Conservation (phyloP, 2,113 vertebrate genomes). For the Zosterops pallidus region DNA sequence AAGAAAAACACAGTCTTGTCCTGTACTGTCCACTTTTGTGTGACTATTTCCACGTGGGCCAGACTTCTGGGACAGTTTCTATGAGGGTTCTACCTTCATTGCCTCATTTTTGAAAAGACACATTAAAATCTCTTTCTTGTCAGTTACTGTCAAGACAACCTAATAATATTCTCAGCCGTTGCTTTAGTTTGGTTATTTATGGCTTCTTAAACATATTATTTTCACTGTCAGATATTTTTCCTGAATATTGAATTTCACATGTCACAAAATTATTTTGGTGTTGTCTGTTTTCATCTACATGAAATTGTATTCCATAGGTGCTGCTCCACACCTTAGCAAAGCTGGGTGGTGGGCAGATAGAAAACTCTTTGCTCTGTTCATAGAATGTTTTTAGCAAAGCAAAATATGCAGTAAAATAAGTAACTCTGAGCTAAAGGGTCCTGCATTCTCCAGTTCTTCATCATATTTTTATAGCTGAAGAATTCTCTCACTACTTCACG, state of each 20-base stretch:
- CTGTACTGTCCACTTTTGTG: neutral
- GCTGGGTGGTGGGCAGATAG: neutral
- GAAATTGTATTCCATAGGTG: neutral
- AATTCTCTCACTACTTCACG: neutral
- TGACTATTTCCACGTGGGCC: fast-evolving
- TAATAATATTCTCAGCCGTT: neutral
- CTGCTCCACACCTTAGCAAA: neutral
- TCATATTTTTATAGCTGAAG: neutral
- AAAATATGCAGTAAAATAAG: neutral
- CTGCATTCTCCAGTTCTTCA: neutral
- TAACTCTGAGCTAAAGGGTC: neutral
- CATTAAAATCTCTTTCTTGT: neutral
- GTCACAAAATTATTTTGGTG: neutral
- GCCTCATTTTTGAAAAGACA: neutral
- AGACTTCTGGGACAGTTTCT: neutral
- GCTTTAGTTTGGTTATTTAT: neutral
- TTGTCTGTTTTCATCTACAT: neutral
- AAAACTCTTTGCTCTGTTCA: neutral
- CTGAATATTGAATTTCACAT: fast-evolving
- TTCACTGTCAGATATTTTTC: neutral
- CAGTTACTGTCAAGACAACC: neutral
- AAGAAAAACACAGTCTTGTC: neutral
- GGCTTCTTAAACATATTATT: neutral
- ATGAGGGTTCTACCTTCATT: neutral
- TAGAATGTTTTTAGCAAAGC: neutral